Base-by-base conservation (phyloP, 2,888 invertebrate species). In the Phrixothrix hirtus region DNA sequence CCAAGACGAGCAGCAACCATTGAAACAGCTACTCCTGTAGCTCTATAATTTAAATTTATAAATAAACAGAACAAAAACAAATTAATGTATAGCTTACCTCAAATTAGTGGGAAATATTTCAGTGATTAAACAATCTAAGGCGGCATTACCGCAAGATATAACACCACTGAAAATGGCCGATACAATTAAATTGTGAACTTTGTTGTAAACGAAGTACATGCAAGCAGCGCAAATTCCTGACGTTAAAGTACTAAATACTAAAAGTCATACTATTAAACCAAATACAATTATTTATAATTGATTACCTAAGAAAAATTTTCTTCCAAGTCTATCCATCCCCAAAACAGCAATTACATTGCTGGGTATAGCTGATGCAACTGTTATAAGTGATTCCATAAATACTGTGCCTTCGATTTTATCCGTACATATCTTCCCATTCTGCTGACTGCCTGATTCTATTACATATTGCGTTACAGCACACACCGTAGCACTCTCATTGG, bases 101-200 rank as follows among this genome's bases (percentile, higher is more conserved):
- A 95, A 81, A 77, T 91, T 87, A 30, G 95, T 95, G 25, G 95
- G 95, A 75, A 94, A 95, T 55, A 95, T 89, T 79, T 95, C 95
- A 14, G 92, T 92, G 70, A 92, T 91, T 62, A 95, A 83, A 72
- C 95, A 95, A 79, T 94, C 94, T 57, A 95, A 80, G 2, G 94
- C 90, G 42, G 92, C 92, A 76, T 92, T 92, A 58, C 92, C 92
- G 73, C 91, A 92, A 47, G 91, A 91, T 62, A 92, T 92, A 49
- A 91, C 90, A 39, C 90, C 89, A 71, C 90, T 91, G 77, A 92
- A 92, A 67, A 90, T 81, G 48, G 92, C 91, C 66, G 90, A 88
- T 34, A 92, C 90, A 45, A 89, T 81, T 60, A 92, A 79, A 76
- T 92, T 92, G 73, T 91, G 89, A 32, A 84, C 81, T 74, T 90